Conservation (phyloP, 1,140 invertebrate species). For the Halotydeus destructor region DNA sequence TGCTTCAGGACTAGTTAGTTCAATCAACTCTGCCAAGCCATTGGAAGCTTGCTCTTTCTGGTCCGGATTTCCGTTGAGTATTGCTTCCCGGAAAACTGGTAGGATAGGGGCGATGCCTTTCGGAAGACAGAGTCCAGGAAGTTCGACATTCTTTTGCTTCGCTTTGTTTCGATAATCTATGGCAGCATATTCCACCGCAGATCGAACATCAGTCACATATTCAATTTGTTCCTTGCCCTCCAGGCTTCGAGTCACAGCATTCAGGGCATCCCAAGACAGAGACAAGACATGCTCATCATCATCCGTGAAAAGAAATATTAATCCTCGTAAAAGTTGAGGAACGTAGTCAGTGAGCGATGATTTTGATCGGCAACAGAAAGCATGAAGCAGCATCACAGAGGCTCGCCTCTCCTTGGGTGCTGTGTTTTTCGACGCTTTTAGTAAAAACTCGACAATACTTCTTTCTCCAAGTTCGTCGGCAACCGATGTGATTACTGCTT, state of each 20-base stretch:
- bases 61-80: slow-evolving; percentile 78
- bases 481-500: slow-evolving; percentile 72
- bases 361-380: slow-evolving; percentile 67
- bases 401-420: slow-evolving; percentile 36
- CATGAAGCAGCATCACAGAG: slow-evolving; percentile 61
- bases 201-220: slow-evolving; percentile 66
- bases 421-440: slow-evolving; percentile 48
- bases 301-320: slow-evolving; percentile 65
- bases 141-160: slow-evolving; percentile 9
- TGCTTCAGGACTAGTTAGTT: slow-evolving; percentile 54
- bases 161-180: slow-evolving; percentile 47
- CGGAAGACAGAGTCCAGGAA: slow-evolving; percentile 85
- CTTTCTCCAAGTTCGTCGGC: slow-evolving; percentile 64
- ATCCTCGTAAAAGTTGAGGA: slow-evolving; percentile 60
- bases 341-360: slow-evolving; percentile 61
- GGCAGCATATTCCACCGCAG: slow-evolving; percentile 68
- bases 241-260: slow-evolving; percentile 69
- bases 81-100: slow-evolving; percentile 83
- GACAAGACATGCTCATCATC: slow-evolving; percentile 54
- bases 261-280: slow-evolving; percentile 68
- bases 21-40: slow-evolving; percentile 77
- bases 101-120: slow-evolving; percentile 86
- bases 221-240: slow-evolving; percentile 54
- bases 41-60: slow-evolving; percentile 86
- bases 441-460: slow-evolving; percentile 69